Percentiles rank a stretch among this genome's conserved stretches.
phyloP scores from a whole-genome alignment of 2,113 vertebrate genomes.

The Chitala chitala region DNA sequence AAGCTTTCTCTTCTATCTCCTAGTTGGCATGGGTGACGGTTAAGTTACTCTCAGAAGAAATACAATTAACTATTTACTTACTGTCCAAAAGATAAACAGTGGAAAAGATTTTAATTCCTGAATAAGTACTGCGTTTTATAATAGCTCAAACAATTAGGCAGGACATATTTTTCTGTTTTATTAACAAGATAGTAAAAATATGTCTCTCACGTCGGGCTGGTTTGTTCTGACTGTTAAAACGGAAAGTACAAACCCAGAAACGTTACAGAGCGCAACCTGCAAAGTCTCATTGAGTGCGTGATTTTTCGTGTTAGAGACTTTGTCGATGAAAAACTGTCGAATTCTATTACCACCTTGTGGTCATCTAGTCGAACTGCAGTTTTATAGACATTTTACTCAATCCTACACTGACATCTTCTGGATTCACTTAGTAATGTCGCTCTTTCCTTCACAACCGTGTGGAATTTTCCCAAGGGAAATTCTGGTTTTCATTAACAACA shows the following conservation, averaged over 20 bases:
- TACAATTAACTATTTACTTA: constrained; percentile 1
- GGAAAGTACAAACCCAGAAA: background rate
- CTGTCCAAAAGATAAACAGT: constrained; percentile 15
- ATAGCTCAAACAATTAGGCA: background rate
- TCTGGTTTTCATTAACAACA: no score
- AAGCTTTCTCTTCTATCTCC: constrained; percentile 52
- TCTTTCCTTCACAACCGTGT: no score
- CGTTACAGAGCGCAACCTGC: background rate
- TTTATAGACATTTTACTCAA: constrained; percentile 9
- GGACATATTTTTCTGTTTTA: background rate
- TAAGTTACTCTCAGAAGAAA: constrained; percentile 46
- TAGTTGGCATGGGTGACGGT: constrained; percentile 39
- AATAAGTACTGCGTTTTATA: constrained; percentile 29
- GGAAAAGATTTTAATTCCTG: constrained; percentile 15
- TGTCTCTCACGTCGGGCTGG: constrained; percentile 3
- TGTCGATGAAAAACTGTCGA: background rate
- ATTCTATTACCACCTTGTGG: constrained; percentile 13
- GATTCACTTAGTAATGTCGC: background rate
- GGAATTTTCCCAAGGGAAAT: no score
- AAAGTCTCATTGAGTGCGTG: background rate
- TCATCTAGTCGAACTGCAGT: background rate
- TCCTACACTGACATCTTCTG: constrained; percentile 47
- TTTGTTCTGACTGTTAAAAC: background rate
- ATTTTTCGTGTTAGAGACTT: constrained; percentile 14
- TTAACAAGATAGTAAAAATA: background rate